Conservation (phyloP, 2,113 vertebrate species). For the Trogon surrucura region DNA sequence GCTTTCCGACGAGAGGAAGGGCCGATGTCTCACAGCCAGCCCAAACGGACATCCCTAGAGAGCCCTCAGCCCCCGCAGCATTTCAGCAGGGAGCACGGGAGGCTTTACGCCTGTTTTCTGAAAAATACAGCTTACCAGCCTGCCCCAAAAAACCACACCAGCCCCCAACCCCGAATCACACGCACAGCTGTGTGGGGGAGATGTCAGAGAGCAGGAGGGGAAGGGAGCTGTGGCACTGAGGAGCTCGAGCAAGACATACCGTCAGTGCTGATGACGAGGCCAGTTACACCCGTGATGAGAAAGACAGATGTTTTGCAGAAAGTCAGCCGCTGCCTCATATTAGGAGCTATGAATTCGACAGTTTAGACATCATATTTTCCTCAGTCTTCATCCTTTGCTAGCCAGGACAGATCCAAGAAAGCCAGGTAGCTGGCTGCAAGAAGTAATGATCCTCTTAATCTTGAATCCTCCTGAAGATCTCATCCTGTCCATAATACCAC, state of each 20-base stretch:
- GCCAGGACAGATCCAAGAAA: neutral
- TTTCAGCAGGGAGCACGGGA: neutral
- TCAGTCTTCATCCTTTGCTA: neutral
- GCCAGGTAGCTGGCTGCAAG: neutral
- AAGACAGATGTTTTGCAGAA: conserved; percentile 45
- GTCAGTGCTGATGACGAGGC: neutral
- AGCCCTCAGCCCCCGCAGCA: neutral
- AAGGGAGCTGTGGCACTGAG: neutral
- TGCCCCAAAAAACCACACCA: neutral
- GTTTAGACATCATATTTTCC: neutral
- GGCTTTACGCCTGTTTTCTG: neutral
- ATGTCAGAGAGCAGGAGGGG: neutral
- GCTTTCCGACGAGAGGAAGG: neutral
- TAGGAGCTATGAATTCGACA: neutral
- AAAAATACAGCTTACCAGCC: neutral
- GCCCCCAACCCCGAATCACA: neutral
- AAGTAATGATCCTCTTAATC: neutral
- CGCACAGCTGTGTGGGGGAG: neutral
- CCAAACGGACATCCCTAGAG: neutral
- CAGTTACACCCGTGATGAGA: conserved; percentile 23
- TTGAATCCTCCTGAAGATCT: neutral
- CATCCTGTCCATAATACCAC: rapidly evolving
- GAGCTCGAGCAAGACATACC: neutral
- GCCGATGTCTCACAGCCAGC: neutral
- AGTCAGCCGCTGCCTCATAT: neutral